A percentile compares a stretch with the other conserved stretches of the same genome.
Conservation (phyloP, 2,113 vertebrate species). For the Reinhardtius hippoglossoides region DNA sequence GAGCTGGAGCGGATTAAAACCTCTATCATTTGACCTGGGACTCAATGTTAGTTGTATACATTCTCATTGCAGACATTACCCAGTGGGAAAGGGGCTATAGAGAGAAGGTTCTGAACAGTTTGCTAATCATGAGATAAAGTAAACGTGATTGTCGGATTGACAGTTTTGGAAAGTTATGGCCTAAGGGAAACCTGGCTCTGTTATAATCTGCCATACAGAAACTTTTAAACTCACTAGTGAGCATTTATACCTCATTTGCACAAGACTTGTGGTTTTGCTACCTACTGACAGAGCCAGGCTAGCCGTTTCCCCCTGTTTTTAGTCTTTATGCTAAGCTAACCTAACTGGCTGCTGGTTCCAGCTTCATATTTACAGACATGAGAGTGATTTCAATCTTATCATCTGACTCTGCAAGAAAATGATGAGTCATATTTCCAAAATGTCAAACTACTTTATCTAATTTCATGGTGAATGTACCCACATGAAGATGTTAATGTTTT, state of each 20-base stretch:
- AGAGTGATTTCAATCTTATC: background rate
- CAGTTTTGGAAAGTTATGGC: background rate
- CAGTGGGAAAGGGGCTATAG: no score
- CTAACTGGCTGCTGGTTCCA: background rate
- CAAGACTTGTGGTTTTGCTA: no score
- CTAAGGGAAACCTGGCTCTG: background rate
- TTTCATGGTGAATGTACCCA: slow-evolving; percentile 36
- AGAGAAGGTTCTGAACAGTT: background rate
- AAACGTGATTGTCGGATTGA: no score
- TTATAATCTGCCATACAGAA: background rate
- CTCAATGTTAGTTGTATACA: no score
- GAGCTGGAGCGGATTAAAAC: no score
- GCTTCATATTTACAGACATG: background rate
- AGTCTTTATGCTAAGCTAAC: background rate
- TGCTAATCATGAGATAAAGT: no score
- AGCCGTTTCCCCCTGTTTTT: background rate
- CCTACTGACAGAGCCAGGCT: no score
- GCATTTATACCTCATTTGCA: no score
- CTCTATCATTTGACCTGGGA: no score
- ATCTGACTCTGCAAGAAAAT: slow-evolving; percentile 11
- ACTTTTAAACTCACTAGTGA: background rate
- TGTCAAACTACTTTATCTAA: slow-evolving; percentile 17
- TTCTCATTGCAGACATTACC: no score
- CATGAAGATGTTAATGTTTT: slow-evolving; percentile 36
- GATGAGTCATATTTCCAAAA: slow-evolving; percentile 7